Conservation (phyloP, 2,113 vertebrate species). For the Protomyctophum bolini region DNA sequence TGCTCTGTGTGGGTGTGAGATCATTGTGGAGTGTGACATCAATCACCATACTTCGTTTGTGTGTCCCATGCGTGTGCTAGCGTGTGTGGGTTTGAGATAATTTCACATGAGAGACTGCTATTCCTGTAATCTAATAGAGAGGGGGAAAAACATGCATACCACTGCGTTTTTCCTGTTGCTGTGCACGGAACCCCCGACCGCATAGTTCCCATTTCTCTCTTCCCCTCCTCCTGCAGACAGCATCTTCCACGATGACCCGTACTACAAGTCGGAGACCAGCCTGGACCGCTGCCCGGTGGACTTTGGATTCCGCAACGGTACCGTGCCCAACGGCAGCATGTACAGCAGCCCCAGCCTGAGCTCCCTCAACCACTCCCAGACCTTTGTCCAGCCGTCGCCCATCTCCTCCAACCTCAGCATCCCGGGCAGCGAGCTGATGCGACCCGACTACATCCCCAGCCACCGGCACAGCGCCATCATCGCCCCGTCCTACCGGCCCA, state of each 20-base stretch:
- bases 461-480: constrained; percentile 96
- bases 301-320: constrained; percentile 88
- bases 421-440: constrained; percentile 92
- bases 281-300: constrained; percentile 86
- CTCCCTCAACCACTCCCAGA: constrained; percentile 93
- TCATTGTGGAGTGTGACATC: constrained; percentile 55
- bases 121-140: constrained; percentile 18
- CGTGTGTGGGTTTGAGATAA: constrained; percentile 26
- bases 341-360: constrained; percentile 93
- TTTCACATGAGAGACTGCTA: constrained; percentile 47
- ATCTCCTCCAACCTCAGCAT: constrained; percentile 95
- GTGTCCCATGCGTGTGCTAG: constrained; percentile 32
- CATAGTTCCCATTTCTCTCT: neutral
- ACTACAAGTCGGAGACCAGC: constrained; percentile 92
- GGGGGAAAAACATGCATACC: constrained; percentile 20
- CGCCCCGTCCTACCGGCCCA: constrained; percentile 93
- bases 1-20: constrained; percentile 60
- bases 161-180: neutral
- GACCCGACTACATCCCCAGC: constrained; percentile 91
- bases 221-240: constrained; percentile 80
- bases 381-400: constrained; percentile 89
- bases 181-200: neutral
- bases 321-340: constrained; percentile 90
- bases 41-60: constrained; percentile 42
- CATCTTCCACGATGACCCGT: constrained; percentile 94